Evolutionary conservation across 2,888 invertebrate genomes (phyloP).

Genomic region (Drosophila greeni): DNA sequence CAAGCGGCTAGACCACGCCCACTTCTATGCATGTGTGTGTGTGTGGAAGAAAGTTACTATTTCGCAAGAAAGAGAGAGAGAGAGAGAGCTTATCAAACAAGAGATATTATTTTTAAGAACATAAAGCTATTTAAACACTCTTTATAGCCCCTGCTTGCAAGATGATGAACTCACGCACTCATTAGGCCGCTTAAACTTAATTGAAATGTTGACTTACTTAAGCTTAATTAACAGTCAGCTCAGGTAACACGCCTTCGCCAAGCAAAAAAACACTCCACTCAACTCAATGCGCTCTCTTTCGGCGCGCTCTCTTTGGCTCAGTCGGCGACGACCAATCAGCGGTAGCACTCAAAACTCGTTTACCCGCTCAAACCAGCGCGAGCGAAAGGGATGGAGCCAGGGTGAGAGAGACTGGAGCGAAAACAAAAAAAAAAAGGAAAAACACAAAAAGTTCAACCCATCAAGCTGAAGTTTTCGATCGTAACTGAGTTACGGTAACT

Average conservation of each 20-base stretch:
- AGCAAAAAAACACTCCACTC: slow-evolving; percentile 36
- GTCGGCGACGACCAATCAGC: slow-evolving; percentile 52
- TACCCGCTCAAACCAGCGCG: slow-evolving; percentile 47
- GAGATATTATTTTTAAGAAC: slow-evolving; percentile 1
- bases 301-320: slow-evolving; percentile 35
- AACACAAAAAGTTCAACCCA: slow-evolving; percentile 65
- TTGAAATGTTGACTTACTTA: slow-evolving; percentile 46
- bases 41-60: slow-evolving; percentile 59
- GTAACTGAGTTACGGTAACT: slow-evolving; percentile 67
- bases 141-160: neutral
- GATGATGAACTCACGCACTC: slow-evolving; percentile 18
- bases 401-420: slow-evolving; percentile 17
- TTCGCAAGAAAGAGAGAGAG: slow-evolving; percentile 41
- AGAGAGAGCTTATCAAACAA: slow-evolving; percentile 41
- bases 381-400: slow-evolving; percentile 34
- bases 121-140: slow-evolving; percentile 3
- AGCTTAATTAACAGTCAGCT: slow-evolving; percentile 58
- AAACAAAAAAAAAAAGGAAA: slow-evolving; percentile 13
- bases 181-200: slow-evolving; percentile 24
- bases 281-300: slow-evolving; percentile 36
- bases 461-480: slow-evolving; percentile 79
- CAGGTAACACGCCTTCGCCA: slow-evolving; percentile 56
- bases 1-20: slow-evolving; percentile 57
- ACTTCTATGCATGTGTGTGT: slow-evolving; percentile 42
- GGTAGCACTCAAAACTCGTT: slow-evolving; percentile 62